A percentile compares a stretch with the other conserved stretches of the same genome.
Evolutionary conservation across 2,113 vertebrate species (phyloP).

Genomic region (Arvicanthis niloticus): DNA sequence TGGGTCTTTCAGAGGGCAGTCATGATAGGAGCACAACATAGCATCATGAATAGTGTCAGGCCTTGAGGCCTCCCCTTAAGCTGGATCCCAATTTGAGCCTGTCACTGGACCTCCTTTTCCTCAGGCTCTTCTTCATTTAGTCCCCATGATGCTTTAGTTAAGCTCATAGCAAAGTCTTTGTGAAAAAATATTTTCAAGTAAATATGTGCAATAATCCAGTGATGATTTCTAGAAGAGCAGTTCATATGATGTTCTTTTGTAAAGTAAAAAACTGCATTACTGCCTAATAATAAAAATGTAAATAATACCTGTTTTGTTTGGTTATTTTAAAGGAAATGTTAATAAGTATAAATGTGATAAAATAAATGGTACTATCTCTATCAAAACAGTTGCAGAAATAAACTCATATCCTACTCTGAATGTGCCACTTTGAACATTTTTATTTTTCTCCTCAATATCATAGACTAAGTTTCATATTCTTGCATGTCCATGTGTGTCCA

Average conservation of each 20-base stretch:
- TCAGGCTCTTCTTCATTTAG: too few species aligned
- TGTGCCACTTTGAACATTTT: neutral
- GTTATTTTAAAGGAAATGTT: neutral
- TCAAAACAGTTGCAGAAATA: neutral
- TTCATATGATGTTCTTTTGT: neutral
- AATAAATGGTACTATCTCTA: neutral
- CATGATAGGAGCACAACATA: too few species aligned
- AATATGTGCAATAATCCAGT: neutral
- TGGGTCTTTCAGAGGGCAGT: too few species aligned
- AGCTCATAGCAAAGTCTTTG: neutral
- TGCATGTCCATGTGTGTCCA: neutral
- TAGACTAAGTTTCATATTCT: neutral
- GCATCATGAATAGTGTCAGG: too few species aligned
- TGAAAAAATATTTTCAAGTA: neutral
- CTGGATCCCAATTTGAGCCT: too few species aligned
- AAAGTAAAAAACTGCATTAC: neutral
- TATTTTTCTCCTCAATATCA: neutral
- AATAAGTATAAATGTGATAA: neutral
- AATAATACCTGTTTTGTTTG: neutral
- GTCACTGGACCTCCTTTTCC: too few species aligned
- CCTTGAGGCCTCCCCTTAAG: too few species aligned
- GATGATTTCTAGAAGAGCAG: neutral
- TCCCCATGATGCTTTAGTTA: neutral
- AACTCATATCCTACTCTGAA: neutral
- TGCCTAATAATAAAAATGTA: neutral